Percentiles rank a stretch among this genome's conserved stretches.
Evolutionary conservation across 2,797 vertebrate species (phyloP).

Genomic region (Microtus agrestis): DNA sequence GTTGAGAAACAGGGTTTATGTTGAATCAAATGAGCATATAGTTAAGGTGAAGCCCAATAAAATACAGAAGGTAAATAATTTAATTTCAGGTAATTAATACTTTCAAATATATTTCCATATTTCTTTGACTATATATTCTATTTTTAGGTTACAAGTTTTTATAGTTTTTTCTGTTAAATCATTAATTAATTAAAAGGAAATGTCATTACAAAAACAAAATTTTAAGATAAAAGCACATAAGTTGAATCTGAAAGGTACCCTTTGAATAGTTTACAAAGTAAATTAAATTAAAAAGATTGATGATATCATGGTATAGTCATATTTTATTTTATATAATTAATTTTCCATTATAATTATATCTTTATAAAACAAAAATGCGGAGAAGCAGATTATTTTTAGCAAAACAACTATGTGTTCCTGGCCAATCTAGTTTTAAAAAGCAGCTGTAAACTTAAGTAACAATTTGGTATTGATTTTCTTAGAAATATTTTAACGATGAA

Average conservation of each 20-base stretch:
- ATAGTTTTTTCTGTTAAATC: conserved; percentile 54
- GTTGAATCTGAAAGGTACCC: conserved; percentile 38
- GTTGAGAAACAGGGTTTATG: background rate
- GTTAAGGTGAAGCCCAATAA: conserved; percentile 25
- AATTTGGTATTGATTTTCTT: conserved; percentile 47
- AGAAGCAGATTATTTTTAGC: conserved; percentile 29
- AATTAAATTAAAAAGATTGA: conserved; percentile 30
- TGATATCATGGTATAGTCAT: conserved; percentile 20
- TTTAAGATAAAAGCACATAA: conserved; percentile 57
- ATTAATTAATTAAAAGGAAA: conserved; percentile 51
- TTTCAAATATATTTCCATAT: conserved; percentile 43
- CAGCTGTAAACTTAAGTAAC: conserved; percentile 40
- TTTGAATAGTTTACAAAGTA: conserved; percentile 50
- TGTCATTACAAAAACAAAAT: conserved; percentile 55
- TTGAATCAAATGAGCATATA: conserved; percentile 64
- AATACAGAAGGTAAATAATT: conserved; percentile 59
- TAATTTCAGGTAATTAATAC: conserved; percentile 52
- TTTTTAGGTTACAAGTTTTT: conserved; percentile 53
- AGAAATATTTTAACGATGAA: conserved; percentile 82
- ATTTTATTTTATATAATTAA: too few species aligned
- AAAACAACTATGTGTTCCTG: background rate
- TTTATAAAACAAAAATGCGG: conserved; percentile 47
- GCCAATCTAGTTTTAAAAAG: background rate
- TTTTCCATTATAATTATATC: background rate
- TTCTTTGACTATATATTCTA: conserved; percentile 49